phyloP scores from a whole-genome alignment of 2,113 vertebrate species.

The Calonectris borealis region DNA sequence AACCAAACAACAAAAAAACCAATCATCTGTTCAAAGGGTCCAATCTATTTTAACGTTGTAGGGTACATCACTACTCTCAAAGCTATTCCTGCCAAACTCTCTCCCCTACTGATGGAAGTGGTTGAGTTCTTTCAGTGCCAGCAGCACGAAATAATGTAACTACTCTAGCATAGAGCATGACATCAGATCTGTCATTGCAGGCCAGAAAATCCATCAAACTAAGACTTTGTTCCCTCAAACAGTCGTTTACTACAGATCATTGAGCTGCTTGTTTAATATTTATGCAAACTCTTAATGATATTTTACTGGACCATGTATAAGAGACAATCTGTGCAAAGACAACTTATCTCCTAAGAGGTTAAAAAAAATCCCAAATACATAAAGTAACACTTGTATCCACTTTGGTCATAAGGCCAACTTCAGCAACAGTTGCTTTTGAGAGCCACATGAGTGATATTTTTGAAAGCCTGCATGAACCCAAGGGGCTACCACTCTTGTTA shows the following conservation, averaged over 20 bases:
- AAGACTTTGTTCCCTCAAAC: neutral
- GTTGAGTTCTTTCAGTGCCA: neutral
- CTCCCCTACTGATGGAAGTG: neutral
- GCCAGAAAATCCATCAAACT: neutral
- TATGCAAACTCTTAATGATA: neutral
- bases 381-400: neutral
- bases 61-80: neutral
- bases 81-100: neutral
- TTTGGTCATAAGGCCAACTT: neutral
- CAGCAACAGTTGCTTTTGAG: neutral
- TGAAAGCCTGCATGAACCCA: neutral
- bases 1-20: neutral
- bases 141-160: neutral
- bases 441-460: neutral
- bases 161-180: neutral
- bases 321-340: neutral
- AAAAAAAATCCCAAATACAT: neutral
- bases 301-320: neutral
- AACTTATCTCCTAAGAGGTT: neutral
- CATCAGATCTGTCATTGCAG: conserved; percentile 2
- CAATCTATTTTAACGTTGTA: neutral
- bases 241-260: neutral
- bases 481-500: neutral
- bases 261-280: neutral
- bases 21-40: neutral